Conservation (phyloP, 2,888 invertebrate genomes). For the Disparrhopalites patrizii region DNA sequence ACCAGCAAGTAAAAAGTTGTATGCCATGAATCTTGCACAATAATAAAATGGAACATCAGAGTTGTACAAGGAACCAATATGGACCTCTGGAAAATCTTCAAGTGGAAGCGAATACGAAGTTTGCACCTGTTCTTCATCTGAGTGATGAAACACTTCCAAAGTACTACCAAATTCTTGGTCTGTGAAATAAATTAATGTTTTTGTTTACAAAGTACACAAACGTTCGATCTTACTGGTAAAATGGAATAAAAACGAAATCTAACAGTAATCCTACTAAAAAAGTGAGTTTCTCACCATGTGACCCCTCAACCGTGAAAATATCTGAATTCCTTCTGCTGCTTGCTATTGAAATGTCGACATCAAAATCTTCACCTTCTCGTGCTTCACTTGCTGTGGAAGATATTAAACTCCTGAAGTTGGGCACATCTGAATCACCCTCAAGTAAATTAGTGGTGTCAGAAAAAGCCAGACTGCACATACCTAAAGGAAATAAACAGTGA, state of each 20-base stretch:
- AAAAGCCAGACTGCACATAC: constrained; percentile 35
- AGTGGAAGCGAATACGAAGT: constrained; percentile 38
- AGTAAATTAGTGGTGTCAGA: constrained; percentile 39
- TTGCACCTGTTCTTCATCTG: constrained; percentile 49
- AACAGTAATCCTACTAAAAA: too few relatives aligned
- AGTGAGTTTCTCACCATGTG: too few relatives aligned
- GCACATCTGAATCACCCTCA: constrained; percentile 42
- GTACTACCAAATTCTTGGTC: constrained; percentile 46
- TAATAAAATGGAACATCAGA: constrained; percentile 64
- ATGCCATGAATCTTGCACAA: constrained; percentile 67
- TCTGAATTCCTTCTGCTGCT: constrained; percentile 41
- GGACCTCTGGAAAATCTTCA: constrained; percentile 56
- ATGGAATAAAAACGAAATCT: neutral
- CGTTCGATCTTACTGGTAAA: too few relatives aligned
- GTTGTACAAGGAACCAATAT: constrained; percentile 65
- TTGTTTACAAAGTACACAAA: neutral
- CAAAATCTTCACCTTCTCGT: constrained; percentile 35
- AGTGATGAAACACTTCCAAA: constrained; percentile 49
- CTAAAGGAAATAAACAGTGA: constrained; percentile 9
- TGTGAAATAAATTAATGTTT: neutral
- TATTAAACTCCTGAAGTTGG: constrained; percentile 38
- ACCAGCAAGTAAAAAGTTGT: constrained; percentile 67
- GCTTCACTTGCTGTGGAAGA: constrained; percentile 39
- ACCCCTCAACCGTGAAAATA: constrained; percentile 29
- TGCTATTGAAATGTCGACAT: constrained; percentile 30